phyloP scores from a whole-genome alignment of 2,113 vertebrate genomes.

The Dinomys branickii region DNA sequence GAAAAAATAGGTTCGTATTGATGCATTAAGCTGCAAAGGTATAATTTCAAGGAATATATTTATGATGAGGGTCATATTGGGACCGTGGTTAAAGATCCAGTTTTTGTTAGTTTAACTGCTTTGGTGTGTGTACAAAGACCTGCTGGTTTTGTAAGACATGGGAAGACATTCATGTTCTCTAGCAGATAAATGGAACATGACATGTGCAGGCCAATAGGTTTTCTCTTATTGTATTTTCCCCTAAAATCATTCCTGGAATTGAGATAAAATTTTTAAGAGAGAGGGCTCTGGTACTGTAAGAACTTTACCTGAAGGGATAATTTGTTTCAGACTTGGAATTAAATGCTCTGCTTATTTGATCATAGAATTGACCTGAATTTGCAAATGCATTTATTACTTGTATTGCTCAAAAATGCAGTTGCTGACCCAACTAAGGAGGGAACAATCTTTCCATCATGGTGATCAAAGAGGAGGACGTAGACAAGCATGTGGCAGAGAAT shows the following conservation, averaged over 20 bases:
- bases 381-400: conserved; percentile 36
- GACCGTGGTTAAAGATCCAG: not conserved
- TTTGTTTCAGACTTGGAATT: conserved; percentile 21
- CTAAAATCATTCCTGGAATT: not conserved
- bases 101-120: not conserved
- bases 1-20: not conserved
- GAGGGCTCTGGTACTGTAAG: not conserved
- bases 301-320: conserved; percentile 6
- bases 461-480: not conserved
- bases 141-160: not conserved
- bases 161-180: not conserved
- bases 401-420: conserved; percentile 34
- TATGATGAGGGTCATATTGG: not conserved
- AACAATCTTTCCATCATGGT: not conserved
- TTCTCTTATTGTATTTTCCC: not conserved
- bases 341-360: not conserved
- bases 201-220: not conserved
- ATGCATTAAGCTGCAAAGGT: not conserved
- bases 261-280: not conserved
- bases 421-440: not conserved
- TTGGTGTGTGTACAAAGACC: not conserved
- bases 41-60: not conserved
- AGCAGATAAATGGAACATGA: not conserved
- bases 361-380: not conserved
- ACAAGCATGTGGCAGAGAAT: not conserved